phyloP scores from a whole-genome alignment of 2,888 invertebrate genomes.

The Drosophila phalerata region DNA sequence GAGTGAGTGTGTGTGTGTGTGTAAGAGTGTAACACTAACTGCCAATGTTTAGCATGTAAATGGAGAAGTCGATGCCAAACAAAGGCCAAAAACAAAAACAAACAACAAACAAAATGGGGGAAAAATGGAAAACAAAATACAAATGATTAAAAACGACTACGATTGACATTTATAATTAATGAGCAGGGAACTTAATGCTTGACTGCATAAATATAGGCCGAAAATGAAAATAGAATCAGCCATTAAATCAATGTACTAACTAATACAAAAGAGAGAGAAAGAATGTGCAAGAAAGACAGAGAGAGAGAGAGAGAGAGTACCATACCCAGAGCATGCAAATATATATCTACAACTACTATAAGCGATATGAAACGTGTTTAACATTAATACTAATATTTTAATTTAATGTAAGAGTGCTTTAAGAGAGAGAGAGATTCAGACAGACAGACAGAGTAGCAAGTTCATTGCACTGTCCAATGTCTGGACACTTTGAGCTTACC shows the following conservation, averaged over 20 bases:
- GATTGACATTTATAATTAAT: slow-evolving; percentile 82
- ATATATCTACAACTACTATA: slow-evolving; percentile 14
- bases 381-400: slow-evolving; percentile 42
- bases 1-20: slow-evolving; percentile 1
- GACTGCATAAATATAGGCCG: slow-evolving; percentile 56
- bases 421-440: slow-evolving; percentile 6
- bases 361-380: slow-evolving; percentile 12
- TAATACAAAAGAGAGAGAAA: not conserved
- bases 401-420: slow-evolving; percentile 28
- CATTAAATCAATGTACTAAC: slow-evolving; percentile 25
- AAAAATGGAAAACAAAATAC: slow-evolving; percentile 66
- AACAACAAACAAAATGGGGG: slow-evolving; percentile 30
- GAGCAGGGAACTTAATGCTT: slow-evolving; percentile 66
- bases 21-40: slow-evolving; percentile 33
- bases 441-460: slow-evolving; percentile 14
- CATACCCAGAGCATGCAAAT: slow-evolving; percentile 56
- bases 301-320: slow-evolving; percentile 4
- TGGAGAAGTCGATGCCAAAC: slow-evolving; percentile 68
- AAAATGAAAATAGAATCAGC: slow-evolving; percentile 41
- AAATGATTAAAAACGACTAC: slow-evolving; percentile 78
- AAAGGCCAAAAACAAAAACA: slow-evolving; percentile 49
- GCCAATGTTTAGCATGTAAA: slow-evolving; percentile 75
- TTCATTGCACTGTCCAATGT: slow-evolving; percentile 47
- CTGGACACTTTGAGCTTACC: slow-evolving; percentile 87
- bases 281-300: not conserved